Evolutionary conservation across 1,140 invertebrate genomes (phyloP).

Genomic region (Tyrophagus putrescentiae): DNA sequence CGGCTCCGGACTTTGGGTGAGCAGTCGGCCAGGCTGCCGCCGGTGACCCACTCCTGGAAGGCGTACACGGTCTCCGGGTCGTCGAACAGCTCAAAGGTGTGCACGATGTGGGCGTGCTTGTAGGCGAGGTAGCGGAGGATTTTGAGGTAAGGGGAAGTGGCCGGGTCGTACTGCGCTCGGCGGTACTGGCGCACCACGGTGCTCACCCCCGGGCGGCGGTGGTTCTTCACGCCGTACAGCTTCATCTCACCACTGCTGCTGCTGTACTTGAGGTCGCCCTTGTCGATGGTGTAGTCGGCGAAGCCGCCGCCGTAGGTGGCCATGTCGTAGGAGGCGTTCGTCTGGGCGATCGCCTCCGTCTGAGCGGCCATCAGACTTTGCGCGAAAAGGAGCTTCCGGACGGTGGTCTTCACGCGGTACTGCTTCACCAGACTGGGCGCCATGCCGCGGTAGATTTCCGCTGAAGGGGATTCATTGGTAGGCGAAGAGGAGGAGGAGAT

Average conservation of each 20-base stretch:
- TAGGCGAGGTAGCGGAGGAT: conserved; percentile 5
- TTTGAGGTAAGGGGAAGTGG: background rate
- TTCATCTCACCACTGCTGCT: background rate
- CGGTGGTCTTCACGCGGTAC: background rate
- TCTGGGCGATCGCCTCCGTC: too few relatives aligned
- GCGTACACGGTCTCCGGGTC: background rate
- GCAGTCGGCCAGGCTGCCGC: background rate
- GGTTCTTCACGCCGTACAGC: conserved; percentile 2
- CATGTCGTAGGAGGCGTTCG: too few relatives aligned
- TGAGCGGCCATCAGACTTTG: too few relatives aligned
- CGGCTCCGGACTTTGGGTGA: background rate
- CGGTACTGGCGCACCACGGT: background rate
- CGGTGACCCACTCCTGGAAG: conserved; percentile 12
- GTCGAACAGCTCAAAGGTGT: conserved; percentile 9
- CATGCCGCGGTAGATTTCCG: background rate
- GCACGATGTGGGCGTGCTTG: conserved; percentile 8
- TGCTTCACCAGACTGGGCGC: background rate
- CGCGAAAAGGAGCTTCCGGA: background rate
- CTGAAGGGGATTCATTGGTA: background rate
- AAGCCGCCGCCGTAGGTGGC: background rate
- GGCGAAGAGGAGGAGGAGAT: too few relatives aligned
- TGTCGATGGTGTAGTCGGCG: background rate
- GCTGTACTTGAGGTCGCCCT: background rate
- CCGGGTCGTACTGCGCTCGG: background rate
- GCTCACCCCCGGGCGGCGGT: background rate